A percentile compares a stretch with the other conserved stretches of the same genome.
Evolutionary conservation across 2,888 invertebrate genomes (phyloP).

Genomic region (Zygaena filipendulae): DNA sequence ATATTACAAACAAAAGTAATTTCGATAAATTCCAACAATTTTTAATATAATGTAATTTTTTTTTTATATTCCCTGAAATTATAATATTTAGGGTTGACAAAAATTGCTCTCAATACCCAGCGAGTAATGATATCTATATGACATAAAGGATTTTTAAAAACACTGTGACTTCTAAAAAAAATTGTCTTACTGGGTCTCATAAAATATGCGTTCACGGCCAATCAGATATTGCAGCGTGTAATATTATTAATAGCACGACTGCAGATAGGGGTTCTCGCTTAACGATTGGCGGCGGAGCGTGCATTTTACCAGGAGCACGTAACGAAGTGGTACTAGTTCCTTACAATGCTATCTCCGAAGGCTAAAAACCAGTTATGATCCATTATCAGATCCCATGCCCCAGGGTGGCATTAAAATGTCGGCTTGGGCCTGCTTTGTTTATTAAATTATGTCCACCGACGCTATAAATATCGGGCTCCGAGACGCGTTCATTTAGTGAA

Average conservation of each 20-base stretch:
- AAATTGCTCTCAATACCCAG: too few relatives aligned
- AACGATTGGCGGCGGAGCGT: constrained; percentile 36
- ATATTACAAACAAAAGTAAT: too few relatives aligned
- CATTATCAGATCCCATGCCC: constrained; percentile 63
- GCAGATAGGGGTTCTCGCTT: constrained; percentile 47
- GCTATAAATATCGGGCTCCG: constrained; percentile 51
- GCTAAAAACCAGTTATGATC: constrained; percentile 59
- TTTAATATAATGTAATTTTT: too few relatives aligned
- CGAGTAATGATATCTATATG: too few relatives aligned
- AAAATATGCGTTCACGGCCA: constrained; percentile 20
- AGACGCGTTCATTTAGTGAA: constrained; percentile 63
- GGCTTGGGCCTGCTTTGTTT: constrained; percentile 60
- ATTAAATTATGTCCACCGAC: constrained; percentile 65
- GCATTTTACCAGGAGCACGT: constrained; percentile 53
- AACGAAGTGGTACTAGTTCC: constrained; percentile 57
- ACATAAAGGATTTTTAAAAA: too few relatives aligned
- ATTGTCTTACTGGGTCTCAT: too few relatives aligned
- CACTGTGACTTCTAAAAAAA: too few relatives aligned
- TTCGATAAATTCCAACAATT: too few relatives aligned
- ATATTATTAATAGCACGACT: constrained; percentile 53
- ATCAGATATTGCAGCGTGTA: constrained; percentile 46
- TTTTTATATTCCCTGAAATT: too few relatives aligned
- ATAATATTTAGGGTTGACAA: too few relatives aligned
- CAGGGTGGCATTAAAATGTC: constrained; percentile 61
- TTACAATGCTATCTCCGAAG: constrained; percentile 62